Base-by-base conservation (phyloP, 2,888 invertebrate species). In the Iphiclides podalirius region DNA sequence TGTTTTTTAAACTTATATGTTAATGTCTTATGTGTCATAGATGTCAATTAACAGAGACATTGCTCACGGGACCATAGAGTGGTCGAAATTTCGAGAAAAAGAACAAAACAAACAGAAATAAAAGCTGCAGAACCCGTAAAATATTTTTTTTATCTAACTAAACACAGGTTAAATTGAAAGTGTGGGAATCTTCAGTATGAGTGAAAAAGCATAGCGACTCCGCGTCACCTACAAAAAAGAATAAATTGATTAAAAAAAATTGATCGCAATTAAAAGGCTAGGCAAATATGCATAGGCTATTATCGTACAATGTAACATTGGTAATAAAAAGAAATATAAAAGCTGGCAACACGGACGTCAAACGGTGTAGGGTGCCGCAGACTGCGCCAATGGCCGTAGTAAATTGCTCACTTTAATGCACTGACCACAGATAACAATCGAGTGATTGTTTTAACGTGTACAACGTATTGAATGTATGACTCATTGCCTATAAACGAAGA, bases 321-420 rank as follows among this genome's bases (percentile, higher is more conserved):
- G 16, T 31, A 50, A 36, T 36, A 50, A 55, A 52, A 53, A 52
- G 34, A 52, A 52, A 23, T 37, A 26, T 17, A 17, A 47, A 54
- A 40, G 37, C 35, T 37, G 33, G 52, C 41, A 31, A 52, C 52
- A 43, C 33, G 38, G 37, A 42, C 46, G 31, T 28, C 23, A 12
- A 17, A 28, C 15, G 15, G 15, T 11, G 45, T 26, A 26, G 37
- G 37, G 44, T 41, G 16, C 16, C 2, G 28, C 28, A 6, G 20
- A 4, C 12, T 36, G 33, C 37, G 36, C 38, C 47, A 47, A 45
- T 43, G 52, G 37, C 45, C 39, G 28, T 45, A 41, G 47, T 39
- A 52, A 60, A 64, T 59, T 57, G 57, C 58, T 56, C 55, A 58
- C 46, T 59, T 54, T 58, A 58, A 58, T 58, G 56, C 51, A 52